Conservation (phyloP, 2,888 invertebrate species). For the Euspilapteryx auroguttella region DNA sequence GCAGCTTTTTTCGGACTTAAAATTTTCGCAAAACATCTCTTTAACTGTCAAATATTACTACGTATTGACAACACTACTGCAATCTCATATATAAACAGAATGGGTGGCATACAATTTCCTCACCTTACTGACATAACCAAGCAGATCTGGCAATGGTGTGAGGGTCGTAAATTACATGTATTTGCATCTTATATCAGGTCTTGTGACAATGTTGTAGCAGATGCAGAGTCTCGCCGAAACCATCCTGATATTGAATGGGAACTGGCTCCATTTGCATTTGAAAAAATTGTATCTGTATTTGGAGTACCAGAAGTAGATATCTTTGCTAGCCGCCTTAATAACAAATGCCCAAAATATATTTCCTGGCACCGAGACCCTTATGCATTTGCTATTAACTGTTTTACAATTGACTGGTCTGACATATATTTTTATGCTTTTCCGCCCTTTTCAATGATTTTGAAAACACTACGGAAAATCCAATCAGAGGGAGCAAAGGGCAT, state of each 20-base stretch:
- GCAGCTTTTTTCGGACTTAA: constrained; percentile 3
- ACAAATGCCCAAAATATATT: neutral
- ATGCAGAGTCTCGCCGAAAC: constrained; percentile 3
- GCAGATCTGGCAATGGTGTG: constrained; percentile 3
- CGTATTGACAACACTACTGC: constrained; percentile 6
- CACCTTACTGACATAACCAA: constrained; percentile 2
- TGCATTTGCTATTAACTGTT: neutral
- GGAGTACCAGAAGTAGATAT: constrained; percentile 2
- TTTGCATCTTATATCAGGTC: constrained; percentile 5
- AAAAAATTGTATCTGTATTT: neutral
- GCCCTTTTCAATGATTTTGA: constrained; percentile 4
- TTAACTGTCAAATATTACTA: constrained; percentile 1
- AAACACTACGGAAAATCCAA: neutral
- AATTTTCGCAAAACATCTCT: constrained; percentile 1
- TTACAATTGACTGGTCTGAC: neutral
- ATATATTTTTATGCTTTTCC: constrained; percentile 3
- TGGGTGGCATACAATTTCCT: constrained; percentile 4
- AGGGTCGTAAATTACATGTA: constrained; percentile 5
- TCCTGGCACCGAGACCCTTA: constrained; percentile 1
- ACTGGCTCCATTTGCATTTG: neutral
- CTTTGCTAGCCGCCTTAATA: constrained; percentile 1
- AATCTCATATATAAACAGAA: constrained; percentile 4
- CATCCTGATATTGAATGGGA: constrained; percentile 5
- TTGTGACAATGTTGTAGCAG: constrained; percentile 2
- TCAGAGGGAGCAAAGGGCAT: neutral